Conservation (phyloP, 2,797 vertebrate genomes). For the Sphenopsis melanotis region DNA sequence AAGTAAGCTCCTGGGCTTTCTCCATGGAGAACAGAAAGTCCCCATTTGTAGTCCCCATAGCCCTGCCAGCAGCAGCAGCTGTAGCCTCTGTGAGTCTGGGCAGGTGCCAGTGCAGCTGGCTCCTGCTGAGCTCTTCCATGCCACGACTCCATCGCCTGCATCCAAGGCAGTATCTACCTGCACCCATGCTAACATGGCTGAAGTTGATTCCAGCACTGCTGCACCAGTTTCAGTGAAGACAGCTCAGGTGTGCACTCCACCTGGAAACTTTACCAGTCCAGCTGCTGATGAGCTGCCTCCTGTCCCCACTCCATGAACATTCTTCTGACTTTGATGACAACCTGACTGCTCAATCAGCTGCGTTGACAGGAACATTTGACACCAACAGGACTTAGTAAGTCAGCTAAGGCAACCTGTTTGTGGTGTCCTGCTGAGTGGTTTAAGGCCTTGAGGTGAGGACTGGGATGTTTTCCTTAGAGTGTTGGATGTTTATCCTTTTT, state of each 20-base stretch:
- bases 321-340: accelerated
- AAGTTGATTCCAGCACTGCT: background rate
- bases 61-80: background rate
- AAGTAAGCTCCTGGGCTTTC: background rate
- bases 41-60: background rate
- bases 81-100: background rate
- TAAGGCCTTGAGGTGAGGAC: background rate
- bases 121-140: background rate
- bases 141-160: accelerated
- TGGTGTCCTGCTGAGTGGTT: background rate
- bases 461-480: background rate
- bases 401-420: background rate
- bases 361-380: background rate
- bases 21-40: background rate
- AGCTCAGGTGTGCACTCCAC: background rate
- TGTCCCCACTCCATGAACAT: background rate
- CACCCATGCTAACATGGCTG: background rate
- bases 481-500: background rate
- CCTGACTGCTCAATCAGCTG: background rate
- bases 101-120: no score
- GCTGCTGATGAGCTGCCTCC: background rate
- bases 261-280: background rate
- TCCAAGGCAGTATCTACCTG: background rate
- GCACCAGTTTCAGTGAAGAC: background rate
- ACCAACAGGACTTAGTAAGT: background rate